Evolutionary conservation across 2,888 invertebrate species (phyloP).

Genomic region (Lasioglossum oenotherae): DNA sequence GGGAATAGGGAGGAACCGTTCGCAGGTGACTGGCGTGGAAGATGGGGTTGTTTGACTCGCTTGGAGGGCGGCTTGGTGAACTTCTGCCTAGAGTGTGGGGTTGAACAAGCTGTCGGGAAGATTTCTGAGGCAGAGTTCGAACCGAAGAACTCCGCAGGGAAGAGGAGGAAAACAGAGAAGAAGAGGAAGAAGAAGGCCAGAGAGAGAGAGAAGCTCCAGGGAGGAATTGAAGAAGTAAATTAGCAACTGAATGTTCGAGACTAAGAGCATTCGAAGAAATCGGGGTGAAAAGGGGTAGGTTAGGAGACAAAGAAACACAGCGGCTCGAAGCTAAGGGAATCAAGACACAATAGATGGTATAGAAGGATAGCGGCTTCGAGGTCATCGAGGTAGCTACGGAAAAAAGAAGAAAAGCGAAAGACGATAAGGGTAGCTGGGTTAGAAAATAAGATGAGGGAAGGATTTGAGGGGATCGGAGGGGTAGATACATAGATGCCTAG

Average conservation of each 20-base stretch:
- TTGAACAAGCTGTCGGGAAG: not conserved
- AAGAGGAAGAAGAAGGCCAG: not conserved
- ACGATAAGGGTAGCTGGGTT: constrained; percentile 3
- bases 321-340: not conserved
- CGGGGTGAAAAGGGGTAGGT: not conserved
- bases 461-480: not conserved
- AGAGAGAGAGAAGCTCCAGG: not conserved
- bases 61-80: not conserved
- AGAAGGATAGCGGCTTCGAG: not conserved
- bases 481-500: not conserved
- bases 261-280: not conserved
- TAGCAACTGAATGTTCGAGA: constrained; percentile 5
- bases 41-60: constrained; percentile 4
- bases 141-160: not conserved
- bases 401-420: not conserved
- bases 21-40: constrained; percentile 9
- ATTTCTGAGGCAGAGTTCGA: not conserved
- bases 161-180: not conserved
- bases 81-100: not conserved
- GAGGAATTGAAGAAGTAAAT: not conserved
- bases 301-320: constrained; percentile 5
- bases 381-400: not conserved
- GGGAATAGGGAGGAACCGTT: not conserved
- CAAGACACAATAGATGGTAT: constrained; percentile 9
- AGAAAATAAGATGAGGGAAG: constrained; percentile 1